These are phyloP conservation scores for Eurois occulta DNA, from an alignment of 2,888 invertebrate species.

Conservation along the genomic window DNA sequence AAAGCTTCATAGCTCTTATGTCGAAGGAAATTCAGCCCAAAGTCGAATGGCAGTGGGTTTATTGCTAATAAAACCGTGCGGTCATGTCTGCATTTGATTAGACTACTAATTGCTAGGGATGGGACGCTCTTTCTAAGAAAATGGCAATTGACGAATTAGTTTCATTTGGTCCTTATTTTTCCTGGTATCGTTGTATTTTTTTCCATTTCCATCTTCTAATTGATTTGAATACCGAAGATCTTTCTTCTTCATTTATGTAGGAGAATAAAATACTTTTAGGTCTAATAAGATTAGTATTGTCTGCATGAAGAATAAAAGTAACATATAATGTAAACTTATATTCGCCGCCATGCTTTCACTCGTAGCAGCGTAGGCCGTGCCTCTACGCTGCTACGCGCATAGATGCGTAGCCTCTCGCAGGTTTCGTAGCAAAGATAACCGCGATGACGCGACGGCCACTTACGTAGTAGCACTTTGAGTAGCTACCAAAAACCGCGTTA, in stretches of 20 bases:
- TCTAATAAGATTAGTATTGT: not conserved
- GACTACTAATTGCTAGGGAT: slow-evolving; percentile 55
- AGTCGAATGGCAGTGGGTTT: slow-evolving; percentile 42
- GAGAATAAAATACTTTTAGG: not conserved
- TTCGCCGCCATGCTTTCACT: not conserved
- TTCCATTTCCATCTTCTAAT: not conserved
- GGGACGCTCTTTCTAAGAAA: slow-evolving; percentile 21
- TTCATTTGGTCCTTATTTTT: slow-evolving; percentile 6
- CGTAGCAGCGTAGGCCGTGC: slow-evolving; percentile 13
- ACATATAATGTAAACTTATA: not conserved
- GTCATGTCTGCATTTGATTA: slow-evolving; percentile 59
- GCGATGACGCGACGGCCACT: not conserved
- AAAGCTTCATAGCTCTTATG: slow-evolving; percentile 23
- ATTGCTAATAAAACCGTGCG: slow-evolving; percentile 42
- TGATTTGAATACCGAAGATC: not conserved
- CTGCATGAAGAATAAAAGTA: not conserved
- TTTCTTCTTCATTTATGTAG: not conserved
- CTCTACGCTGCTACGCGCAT: slow-evolving; percentile 25
- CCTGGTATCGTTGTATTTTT: not conserved
- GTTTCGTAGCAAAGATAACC: slow-evolving; percentile 28
- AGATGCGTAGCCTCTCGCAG: slow-evolving; percentile 35
- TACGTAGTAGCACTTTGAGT: slow-evolving; percentile 1
- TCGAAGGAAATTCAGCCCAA: not conserved
- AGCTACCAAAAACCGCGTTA: not conserved
- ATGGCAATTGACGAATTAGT: slow-evolving; percentile 6